Evolutionary conservation across 2,797 vertebrate genomes (phyloP).

Genomic region (Alcedo quadribrachys): DNA sequence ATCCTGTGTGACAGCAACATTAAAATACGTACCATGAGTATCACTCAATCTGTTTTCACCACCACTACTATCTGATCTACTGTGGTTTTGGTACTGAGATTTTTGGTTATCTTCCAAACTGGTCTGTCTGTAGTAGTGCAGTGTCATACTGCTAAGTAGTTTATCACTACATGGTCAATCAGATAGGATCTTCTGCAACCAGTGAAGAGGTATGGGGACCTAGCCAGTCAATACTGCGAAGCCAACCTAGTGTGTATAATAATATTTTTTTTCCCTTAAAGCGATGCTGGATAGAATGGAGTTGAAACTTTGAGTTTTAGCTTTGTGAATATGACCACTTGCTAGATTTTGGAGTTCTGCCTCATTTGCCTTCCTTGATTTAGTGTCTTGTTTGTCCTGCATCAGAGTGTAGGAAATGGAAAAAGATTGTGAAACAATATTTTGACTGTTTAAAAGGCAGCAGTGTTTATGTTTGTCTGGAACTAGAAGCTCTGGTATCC

Average conservation of each 20-base stretch:
- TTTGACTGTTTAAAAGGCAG: background rate
- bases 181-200: background rate
- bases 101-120: background rate
- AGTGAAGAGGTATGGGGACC: background rate
- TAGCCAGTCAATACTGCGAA: background rate
- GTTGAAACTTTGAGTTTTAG: background rate
- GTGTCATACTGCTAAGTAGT: background rate
- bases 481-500: background rate
- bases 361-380: background rate
- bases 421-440: background rate
- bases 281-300: background rate
- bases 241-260: background rate
- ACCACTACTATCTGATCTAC: background rate
- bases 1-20: background rate
- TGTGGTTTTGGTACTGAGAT: background rate
- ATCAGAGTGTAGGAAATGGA: background rate
- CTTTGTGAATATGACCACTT: background rate
- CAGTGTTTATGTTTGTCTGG: background rate
- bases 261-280: background rate
- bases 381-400: background rate
- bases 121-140: background rate
- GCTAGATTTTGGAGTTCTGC: background rate
- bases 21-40: rapidly evolving
- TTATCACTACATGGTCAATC: background rate
- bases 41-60: background rate